Percentiles rank a stretch among this genome's conserved stretches.
phyloP scores from a whole-genome alignment of 2,888 invertebrate genomes.

The Scaptomyza caliginosa region DNA sequence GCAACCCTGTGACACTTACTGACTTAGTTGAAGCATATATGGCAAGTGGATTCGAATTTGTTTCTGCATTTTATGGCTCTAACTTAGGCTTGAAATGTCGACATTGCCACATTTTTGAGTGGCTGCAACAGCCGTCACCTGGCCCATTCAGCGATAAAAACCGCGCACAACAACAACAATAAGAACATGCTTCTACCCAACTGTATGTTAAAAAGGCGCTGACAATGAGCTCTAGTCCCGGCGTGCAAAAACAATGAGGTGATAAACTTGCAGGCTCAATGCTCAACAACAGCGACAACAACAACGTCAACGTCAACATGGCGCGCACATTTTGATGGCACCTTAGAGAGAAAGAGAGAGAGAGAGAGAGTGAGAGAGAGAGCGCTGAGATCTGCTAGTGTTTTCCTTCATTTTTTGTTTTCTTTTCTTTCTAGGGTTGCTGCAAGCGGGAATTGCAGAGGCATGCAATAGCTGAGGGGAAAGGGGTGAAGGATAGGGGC shows the following conservation, averaged over 20 bases:
- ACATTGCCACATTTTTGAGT: constrained; percentile 43
- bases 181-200: neutral
- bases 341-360: constrained; percentile 56
- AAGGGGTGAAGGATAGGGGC: rapidly evolving
- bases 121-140: constrained; percentile 44
- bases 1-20: constrained; percentile 2
- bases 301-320: constrained; percentile 46
- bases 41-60: constrained; percentile 32
- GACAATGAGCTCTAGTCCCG: constrained; percentile 48
- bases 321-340: constrained; percentile 67
- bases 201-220: constrained; percentile 23
- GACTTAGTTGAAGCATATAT: constrained; percentile 22
- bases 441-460: neutral
- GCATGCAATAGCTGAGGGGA: neutral
- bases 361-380: constrained; percentile 19
- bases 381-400: constrained; percentile 10
- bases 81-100: constrained; percentile 28
- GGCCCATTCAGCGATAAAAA: constrained; percentile 62
- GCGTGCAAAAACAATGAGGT: constrained; percentile 76
- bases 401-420: neutral
- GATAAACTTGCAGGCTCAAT: constrained; percentile 78
- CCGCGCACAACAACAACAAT: constrained; percentile 15
- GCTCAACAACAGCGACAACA: constrained; percentile 46
- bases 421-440: neutral
- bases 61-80: constrained; percentile 34